Conservation (phyloP, 2,113 vertebrate genomes). For the Pseudopipra pipra region DNA sequence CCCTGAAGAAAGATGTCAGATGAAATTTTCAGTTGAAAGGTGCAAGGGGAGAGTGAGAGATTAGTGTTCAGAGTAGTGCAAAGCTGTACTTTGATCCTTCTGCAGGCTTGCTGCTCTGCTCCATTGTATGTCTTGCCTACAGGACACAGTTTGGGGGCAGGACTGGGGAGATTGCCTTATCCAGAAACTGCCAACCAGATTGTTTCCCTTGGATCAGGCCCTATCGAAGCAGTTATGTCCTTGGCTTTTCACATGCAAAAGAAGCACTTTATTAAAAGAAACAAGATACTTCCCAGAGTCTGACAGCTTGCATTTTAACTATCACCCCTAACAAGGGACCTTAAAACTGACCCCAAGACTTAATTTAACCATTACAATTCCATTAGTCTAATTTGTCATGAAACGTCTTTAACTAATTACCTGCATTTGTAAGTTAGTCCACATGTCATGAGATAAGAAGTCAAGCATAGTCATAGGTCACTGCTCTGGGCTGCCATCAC, state of each 20-base stretch:
- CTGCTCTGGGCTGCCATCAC: constrained; percentile 44
- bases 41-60: constrained; percentile 15
- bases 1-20: constrained; percentile 31
- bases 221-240: constrained; percentile 13
- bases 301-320: constrained; percentile 53
- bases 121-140: background rate
- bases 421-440: constrained; percentile 69
- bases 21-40: constrained; percentile 32
- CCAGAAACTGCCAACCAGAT: constrained; percentile 13
- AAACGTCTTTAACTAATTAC: constrained; percentile 72
- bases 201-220: constrained; percentile 48
- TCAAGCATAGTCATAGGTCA: constrained; percentile 61
- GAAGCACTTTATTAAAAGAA: constrained; percentile 48
- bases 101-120: background rate
- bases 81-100: constrained; percentile 5
- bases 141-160: background rate
- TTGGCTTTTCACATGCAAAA: constrained; percentile 60
- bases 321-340: constrained; percentile 43
- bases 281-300: constrained; percentile 47
- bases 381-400: constrained; percentile 70
- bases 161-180: constrained; percentile 7
- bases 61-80: background rate
- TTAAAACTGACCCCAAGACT: constrained; percentile 54
- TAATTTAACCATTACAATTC: constrained; percentile 70
- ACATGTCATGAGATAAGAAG: constrained; percentile 66